phyloP scores from a whole-genome alignment of 2,888 invertebrate species.

The Neelides folsomi region DNA sequence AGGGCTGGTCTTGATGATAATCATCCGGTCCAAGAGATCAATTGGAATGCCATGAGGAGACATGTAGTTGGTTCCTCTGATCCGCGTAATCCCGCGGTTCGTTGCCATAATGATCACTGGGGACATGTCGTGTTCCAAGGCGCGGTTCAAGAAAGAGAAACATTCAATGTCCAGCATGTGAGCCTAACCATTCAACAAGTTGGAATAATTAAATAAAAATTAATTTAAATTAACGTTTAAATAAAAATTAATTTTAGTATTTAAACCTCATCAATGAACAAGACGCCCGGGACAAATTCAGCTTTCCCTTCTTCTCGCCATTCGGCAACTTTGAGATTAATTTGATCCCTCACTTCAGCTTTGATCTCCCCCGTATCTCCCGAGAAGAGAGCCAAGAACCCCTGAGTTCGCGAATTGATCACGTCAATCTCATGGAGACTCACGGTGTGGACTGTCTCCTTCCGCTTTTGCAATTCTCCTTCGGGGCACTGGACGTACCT shows the following conservation, averaged over 20 bases:
- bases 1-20: conserved; percentile 80
- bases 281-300: conserved; percentile 92
- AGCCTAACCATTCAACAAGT: conserved; percentile 38
- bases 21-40: conserved; percentile 86
- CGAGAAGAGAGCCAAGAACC: conserved; percentile 91
- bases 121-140: conserved; percentile 91
- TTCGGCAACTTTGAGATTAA: conserved; percentile 91
- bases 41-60: conserved; percentile 96
- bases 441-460: conserved; percentile 93
- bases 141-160: conserved; percentile 94
- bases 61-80: conserved; percentile 58
- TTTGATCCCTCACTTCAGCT: conserved; percentile 91
- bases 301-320: conserved; percentile 99
- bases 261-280: conserved; percentile 83
- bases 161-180: conserved; percentile 99
- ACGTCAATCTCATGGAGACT: conserved; percentile 99
- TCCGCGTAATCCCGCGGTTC: conserved; percentile 84
- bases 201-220: too few species aligned
- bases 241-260: background rate
- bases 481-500: conserved; percentile 97
- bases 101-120: conserved; percentile 99
- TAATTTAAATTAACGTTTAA: too few species aligned
- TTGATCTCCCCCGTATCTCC: conserved; percentile 99
- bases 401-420: conserved; percentile 95
- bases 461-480: conserved; percentile 94